A percentile compares a stretch with the other conserved stretches of the same genome.
Evolutionary conservation across 2,113 vertebrate species (phyloP).

Genomic region (Semnornis frantzii): DNA sequence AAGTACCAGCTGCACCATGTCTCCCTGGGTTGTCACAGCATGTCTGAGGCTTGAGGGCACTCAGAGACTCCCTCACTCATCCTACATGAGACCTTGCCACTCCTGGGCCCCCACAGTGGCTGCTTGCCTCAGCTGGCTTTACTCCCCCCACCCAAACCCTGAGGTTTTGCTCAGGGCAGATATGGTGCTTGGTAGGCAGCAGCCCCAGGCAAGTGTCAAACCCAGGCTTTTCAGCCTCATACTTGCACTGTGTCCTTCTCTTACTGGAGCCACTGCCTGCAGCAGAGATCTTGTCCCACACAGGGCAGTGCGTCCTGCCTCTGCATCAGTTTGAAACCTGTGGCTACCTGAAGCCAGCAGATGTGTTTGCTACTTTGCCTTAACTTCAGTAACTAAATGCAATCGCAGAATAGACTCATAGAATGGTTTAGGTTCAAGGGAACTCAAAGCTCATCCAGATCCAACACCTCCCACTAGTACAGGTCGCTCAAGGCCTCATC

Average conservation of each 20-base stretch:
- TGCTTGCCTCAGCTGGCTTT: fast-evolving
- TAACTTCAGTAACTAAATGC: background rate
- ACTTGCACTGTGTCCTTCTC: background rate
- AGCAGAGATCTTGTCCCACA: background rate
- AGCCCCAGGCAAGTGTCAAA: background rate
- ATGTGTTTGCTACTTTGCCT: background rate
- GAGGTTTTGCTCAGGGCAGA: background rate
- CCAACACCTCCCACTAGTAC: too few relatives aligned
- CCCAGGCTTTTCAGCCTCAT: background rate
- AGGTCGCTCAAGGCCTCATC: too few relatives aligned
- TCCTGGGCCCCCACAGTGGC: background rate
- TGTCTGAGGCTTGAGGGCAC: background rate
- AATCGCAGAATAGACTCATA: background rate
- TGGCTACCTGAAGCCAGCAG: background rate
- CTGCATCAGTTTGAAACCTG: background rate
- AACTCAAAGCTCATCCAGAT: too few relatives aligned
- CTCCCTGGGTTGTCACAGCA: fast-evolving
- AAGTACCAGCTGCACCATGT: fast-evolving
- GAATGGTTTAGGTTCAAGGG: too few relatives aligned
- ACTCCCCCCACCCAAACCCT: background rate
- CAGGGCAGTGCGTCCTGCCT: background rate
- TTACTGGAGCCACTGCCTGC: background rate
- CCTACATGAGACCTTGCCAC: background rate
- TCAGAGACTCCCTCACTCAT: fast-evolving
- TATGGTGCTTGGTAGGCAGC: background rate